These are phyloP conservation scores for Anodontia alba DNA, from an alignment of 2,888 invertebrate genomes.

Conservation along the genomic window DNA sequence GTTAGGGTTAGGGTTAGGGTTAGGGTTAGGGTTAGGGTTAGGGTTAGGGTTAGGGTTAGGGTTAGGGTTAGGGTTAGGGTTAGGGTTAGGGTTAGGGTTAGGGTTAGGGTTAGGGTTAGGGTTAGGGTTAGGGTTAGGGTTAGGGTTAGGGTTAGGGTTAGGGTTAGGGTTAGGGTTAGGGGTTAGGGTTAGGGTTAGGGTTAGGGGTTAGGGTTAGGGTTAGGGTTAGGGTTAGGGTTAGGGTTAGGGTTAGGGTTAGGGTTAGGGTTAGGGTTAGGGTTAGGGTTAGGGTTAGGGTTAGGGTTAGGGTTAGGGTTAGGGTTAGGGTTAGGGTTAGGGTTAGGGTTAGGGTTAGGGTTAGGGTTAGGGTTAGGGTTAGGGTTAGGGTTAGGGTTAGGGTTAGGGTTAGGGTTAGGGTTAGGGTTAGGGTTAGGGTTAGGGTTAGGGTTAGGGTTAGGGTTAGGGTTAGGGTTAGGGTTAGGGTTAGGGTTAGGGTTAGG, in stretches of 20 bases:
- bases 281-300: slow-evolving; percentile 48
- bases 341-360: slow-evolving; percentile 54
- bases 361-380: slow-evolving; percentile 53
- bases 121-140: slow-evolving; percentile 39
- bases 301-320: slow-evolving; percentile 50
- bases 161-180: slow-evolving; percentile 34
- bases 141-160: slow-evolving; percentile 42
- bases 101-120: slow-evolving; percentile 45
- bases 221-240: slow-evolving; percentile 65
- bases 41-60: slow-evolving; percentile 43
- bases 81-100: slow-evolving; percentile 52
- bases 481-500: slow-evolving; percentile 31
- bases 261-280: slow-evolving; percentile 57
- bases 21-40: slow-evolving; percentile 47
- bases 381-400: slow-evolving; percentile 58
- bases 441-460: slow-evolving; percentile 52
- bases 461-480: slow-evolving; percentile 45
- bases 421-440: slow-evolving; percentile 51
- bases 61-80: slow-evolving; percentile 44
- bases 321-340: slow-evolving; percentile 54
- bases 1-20: slow-evolving; percentile 45
- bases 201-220: slow-evolving; percentile 49
- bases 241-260: slow-evolving; percentile 53
- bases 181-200: slow-evolving; percentile 48
- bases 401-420: slow-evolving; percentile 47